These are phyloP conservation scores for Pitta sordida DNA, from an alignment of 2,113 vertebrate genomes.

Conservation along the genomic window DNA sequence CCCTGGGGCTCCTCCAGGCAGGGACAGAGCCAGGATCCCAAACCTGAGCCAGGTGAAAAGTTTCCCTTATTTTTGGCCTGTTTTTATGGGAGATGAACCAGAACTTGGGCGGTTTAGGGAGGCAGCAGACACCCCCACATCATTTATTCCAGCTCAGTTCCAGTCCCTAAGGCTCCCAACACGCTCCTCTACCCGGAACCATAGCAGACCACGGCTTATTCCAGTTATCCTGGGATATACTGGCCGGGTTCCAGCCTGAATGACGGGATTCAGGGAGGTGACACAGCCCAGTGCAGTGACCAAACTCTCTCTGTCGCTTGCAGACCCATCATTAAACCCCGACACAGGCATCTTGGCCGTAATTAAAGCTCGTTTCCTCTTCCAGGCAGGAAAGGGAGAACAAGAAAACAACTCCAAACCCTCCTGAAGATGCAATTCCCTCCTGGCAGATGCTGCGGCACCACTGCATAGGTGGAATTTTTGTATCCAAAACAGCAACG, in stretches of 20 bases:
- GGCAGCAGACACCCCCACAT: not conserved
- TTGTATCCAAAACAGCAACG: not conserved
- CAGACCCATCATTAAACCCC: not conserved
- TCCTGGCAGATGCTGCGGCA: not conserved
- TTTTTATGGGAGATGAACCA: not conserved
- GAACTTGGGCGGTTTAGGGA: not conserved
- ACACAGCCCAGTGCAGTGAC: accelerated
- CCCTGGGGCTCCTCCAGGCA: not conserved
- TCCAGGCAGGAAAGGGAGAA: not conserved
- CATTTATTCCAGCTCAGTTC: not conserved
- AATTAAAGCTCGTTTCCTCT: not conserved
- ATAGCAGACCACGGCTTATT: not conserved
- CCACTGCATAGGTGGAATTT: not conserved
- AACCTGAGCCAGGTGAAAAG: not conserved
- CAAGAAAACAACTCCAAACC: not conserved
- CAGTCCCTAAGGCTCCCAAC: not conserved
- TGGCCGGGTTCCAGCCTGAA: not conserved
- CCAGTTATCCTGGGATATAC: not conserved
- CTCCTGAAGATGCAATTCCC: not conserved
- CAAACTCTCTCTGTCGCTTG: not conserved
- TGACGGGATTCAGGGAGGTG: not conserved
- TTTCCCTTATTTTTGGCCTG: not conserved
- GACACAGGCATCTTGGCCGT: not conserved
- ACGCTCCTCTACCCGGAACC: not conserved
- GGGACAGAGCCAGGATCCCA: not conserved